These are phyloP conservation scores for Archocentrus centrarchus DNA, from an alignment of 2,113 vertebrate genomes.

Conservation along the genomic window DNA sequence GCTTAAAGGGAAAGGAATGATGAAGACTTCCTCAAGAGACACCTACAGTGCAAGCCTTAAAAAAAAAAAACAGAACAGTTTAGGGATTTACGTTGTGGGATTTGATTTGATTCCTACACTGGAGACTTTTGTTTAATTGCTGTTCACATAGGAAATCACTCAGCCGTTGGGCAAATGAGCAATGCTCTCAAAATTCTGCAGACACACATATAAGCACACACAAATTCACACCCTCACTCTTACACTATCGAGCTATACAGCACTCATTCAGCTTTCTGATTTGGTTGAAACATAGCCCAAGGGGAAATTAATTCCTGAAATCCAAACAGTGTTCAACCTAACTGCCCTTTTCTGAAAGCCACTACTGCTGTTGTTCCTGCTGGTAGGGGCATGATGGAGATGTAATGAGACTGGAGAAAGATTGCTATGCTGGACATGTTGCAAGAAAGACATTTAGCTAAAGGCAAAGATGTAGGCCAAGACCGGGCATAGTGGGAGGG, in stretches of 20 bases:
- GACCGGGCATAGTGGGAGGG: not conserved
- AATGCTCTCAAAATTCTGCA: constrained; percentile 27
- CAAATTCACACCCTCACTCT: constrained; percentile 7
- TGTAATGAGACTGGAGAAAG: constrained; percentile 3
- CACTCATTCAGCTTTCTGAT: constrained; percentile 19
- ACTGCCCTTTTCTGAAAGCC: constrained; percentile 26
- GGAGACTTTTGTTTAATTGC: constrained; percentile 72
- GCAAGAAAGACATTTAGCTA: constrained; percentile 15
- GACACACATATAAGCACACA: constrained; percentile 16
- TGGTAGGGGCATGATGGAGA: not conserved
- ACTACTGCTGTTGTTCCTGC: constrained; percentile 3
- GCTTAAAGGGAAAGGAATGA: constrained; percentile 5
- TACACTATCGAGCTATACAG: not conserved
- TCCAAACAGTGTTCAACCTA: constrained; percentile 28
- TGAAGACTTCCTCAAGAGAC: constrained; percentile 45
- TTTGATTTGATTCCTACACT: constrained; percentile 61
- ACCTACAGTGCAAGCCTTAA: constrained; percentile 37
- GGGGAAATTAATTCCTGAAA: constrained; percentile 35
- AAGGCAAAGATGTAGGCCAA: not conserved
- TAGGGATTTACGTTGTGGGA: constrained; percentile 14
- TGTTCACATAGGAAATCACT: constrained; percentile 56
- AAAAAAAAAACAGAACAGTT: constrained; percentile 39
- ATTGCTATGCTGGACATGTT: not conserved
- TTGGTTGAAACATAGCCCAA: constrained; percentile 31
- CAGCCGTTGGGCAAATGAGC: constrained; percentile 48